phyloP scores from a whole-genome alignment of 2,113 vertebrate species.

The Brachyhypopomus gauderio region DNA sequence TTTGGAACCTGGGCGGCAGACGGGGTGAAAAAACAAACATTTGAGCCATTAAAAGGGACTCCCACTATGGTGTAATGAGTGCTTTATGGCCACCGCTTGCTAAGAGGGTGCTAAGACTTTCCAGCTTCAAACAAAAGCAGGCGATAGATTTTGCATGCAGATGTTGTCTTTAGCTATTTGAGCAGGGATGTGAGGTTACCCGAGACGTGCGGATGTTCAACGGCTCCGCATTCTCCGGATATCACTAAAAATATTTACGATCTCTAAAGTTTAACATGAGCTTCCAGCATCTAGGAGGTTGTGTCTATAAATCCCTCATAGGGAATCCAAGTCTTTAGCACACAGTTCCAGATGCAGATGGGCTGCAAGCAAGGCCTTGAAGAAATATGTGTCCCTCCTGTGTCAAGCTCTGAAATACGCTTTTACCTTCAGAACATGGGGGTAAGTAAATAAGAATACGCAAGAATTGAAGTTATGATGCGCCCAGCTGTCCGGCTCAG shows the following conservation, averaged over 20 bases:
- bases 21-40: constrained; percentile 1
- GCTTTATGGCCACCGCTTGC: neutral
- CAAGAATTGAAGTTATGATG: constrained; percentile 16
- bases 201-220: neutral
- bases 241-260: constrained; percentile 9
- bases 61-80: neutral
- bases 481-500: constrained; percentile 20
- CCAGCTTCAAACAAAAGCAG: neutral
- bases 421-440: neutral
- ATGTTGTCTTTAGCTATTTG: constrained; percentile 26
- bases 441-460: neutral
- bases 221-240: neutral
- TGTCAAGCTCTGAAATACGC: constrained; percentile 11
- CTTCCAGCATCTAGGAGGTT: constrained; percentile 18
- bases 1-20: constrained; percentile 83
- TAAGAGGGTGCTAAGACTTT: neutral
- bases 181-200: neutral
- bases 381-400: neutral
- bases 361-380: neutral
- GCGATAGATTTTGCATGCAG: neutral
- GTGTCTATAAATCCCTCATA: constrained; percentile 24
- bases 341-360: constrained; percentile 3
- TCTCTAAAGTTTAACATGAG: constrained; percentile 16
- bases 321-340: constrained; percentile 8
- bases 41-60: neutral